These are phyloP conservation scores for Hipparchia sbordonii DNA, from an alignment of 2,888 invertebrate species.

Conservation along the genomic window DNA sequence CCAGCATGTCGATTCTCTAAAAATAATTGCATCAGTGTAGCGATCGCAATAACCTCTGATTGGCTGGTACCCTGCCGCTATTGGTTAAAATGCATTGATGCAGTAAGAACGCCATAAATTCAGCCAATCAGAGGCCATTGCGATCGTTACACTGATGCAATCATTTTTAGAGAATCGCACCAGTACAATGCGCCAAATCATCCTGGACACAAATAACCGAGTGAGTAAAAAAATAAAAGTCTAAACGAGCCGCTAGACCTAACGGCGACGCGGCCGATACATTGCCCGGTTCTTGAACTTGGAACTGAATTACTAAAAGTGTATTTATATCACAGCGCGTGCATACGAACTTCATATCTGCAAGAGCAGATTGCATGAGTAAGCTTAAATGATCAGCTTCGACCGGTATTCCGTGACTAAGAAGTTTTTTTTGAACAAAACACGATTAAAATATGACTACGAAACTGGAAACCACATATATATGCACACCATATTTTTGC, in stretches of 20 bases:
- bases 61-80: too few relatives aligned
- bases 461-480: too few relatives aligned
- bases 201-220: neutral
- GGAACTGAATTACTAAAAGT: slow-evolving; percentile 52
- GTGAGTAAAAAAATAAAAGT: slow-evolving; percentile 11
- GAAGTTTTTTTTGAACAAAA: neutral
- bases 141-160: too few relatives aligned
- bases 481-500: too few relatives aligned
- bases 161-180: too few relatives aligned
- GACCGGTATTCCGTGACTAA: slow-evolving; percentile 13
- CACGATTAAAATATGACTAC: neutral
- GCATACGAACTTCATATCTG: slow-evolving; percentile 39
- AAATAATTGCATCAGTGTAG: too few relatives aligned
- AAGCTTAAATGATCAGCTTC: slow-evolving; percentile 32
- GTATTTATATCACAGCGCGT: slow-evolving; percentile 54
- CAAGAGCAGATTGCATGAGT: slow-evolving; percentile 38
- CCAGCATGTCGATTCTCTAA: too few relatives aligned
- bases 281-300: slow-evolving; percentile 72
- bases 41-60: too few relatives aligned
- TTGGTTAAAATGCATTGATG: too few relatives aligned
- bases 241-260: slow-evolving; percentile 50
- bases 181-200: too few relatives aligned
- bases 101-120: too few relatives aligned
- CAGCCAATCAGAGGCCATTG: too few relatives aligned
- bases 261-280: slow-evolving; percentile 54